A percentile compares a stretch with the other conserved stretches of the same genome.
Evolutionary conservation across 2,113 vertebrate species (phyloP).

Genomic region (Crotalus tigris): DNA sequence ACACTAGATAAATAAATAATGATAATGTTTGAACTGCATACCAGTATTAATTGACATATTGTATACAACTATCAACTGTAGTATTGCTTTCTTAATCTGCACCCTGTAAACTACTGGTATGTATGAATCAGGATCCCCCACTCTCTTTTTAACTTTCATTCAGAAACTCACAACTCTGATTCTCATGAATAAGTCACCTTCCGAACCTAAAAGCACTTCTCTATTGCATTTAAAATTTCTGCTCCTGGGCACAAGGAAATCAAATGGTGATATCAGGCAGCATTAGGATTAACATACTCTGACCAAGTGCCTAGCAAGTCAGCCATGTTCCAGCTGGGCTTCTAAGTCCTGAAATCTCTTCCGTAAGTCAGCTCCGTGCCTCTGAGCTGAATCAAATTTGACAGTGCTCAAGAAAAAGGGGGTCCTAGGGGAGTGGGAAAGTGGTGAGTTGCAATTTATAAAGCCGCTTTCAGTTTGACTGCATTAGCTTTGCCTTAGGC

Average conservation of each 20-base stretch:
- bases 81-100: not conserved
- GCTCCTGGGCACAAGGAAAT: slow-evolving; percentile 23
- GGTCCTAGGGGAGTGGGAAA: slow-evolving; percentile 29
- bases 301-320: not conserved
- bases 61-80: not conserved
- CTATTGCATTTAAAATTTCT: not conserved
- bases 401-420: slow-evolving; percentile 46
- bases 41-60: not conserved
- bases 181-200: not conserved
- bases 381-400: slow-evolving; percentile 43
- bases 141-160: not conserved
- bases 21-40: not conserved
- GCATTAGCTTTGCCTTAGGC: slow-evolving; percentile 64
- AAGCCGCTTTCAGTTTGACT: slow-evolving; percentile 60
- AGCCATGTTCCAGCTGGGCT: not conserved
- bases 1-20: not conserved
- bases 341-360: not conserved
- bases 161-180: not conserved
- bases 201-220: accelerated
- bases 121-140: not conserved
- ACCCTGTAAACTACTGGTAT: not conserved
- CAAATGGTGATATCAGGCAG: not conserved
- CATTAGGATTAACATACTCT: not conserved
- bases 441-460: slow-evolving; percentile 49
- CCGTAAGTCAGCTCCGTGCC: not conserved